Evolutionary conservation across 2,797 vertebrate genomes (phyloP).

Genomic region (Catharus ustulatus): DNA sequence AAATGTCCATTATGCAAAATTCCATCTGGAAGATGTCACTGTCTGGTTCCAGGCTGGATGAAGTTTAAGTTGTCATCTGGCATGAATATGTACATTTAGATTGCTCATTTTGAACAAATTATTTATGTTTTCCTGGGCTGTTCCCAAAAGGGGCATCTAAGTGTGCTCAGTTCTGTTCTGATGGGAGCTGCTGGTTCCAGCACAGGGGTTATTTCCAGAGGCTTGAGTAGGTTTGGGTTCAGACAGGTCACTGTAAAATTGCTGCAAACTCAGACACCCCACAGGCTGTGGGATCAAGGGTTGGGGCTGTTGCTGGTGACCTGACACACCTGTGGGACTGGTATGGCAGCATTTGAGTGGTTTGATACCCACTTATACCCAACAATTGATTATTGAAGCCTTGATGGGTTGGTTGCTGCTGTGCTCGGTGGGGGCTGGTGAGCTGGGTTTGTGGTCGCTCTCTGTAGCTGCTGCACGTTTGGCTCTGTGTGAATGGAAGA

Average conservation of each 20-base stretch:
- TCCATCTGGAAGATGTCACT: neutral
- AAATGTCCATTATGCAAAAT: neutral
- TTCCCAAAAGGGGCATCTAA: neutral
- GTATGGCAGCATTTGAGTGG: accelerated
- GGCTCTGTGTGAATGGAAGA: neutral
- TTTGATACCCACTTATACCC: too few relatives aligned
- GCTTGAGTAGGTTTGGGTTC: neutral
- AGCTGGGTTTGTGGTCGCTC: neutral
- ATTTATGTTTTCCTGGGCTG: accelerated
- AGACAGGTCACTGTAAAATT: neutral
- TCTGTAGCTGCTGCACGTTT: neutral
- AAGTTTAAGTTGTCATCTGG: neutral
- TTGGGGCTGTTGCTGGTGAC: neutral
- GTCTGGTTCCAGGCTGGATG: neutral
- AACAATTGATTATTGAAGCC: neutral
- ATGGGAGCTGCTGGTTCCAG: neutral
- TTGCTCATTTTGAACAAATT: neutral
- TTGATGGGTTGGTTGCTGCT: neutral
- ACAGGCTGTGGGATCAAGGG: neutral
- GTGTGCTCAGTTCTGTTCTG: neutral
- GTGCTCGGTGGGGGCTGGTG: neutral
- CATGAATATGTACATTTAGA: neutral
- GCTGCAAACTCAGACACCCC: neutral
- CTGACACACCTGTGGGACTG: neutral
- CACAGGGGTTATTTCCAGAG: neutral